A percentile compares a stretch with the other conserved stretches of the same genome.
phyloP scores from a whole-genome alignment of 2,113 vertebrate species.

The Bos javanicus region DNA sequence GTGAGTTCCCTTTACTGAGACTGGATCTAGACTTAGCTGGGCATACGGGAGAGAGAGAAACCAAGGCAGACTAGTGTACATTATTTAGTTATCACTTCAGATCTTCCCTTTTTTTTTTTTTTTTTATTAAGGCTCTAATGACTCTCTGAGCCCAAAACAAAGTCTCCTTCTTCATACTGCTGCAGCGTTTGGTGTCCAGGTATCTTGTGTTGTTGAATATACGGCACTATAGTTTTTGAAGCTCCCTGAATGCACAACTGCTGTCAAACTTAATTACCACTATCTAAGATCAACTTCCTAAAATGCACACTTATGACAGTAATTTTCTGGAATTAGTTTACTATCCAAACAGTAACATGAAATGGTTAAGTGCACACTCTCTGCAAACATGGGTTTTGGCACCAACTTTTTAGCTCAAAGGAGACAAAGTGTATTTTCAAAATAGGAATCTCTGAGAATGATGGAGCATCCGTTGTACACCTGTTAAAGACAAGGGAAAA shows the following conservation, averaged over 20 bases:
- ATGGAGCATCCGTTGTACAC: rapidly evolving
- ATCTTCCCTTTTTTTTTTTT: neutral
- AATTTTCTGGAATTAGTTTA: neutral
- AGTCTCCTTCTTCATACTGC: neutral
- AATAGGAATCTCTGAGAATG: neutral
- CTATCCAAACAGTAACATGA: neutral
- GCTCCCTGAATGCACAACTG: neutral
- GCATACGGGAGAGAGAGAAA: neutral
- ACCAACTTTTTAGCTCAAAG: neutral
- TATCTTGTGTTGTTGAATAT: neutral
- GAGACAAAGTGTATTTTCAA: neutral
- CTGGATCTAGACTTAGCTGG: neutral
- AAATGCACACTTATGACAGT: rapidly evolving
- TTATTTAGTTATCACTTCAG: neutral
- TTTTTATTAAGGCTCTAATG: rapidly evolving
- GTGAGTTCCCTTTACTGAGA: neutral
- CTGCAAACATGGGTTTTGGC: neutral
- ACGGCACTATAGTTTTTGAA: neutral
- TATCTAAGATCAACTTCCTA: neutral
- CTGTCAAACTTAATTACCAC: neutral
- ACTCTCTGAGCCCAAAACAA: neutral
- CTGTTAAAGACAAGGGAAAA: neutral
- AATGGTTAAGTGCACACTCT: neutral
- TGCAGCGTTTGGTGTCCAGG: neutral
- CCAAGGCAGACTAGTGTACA: neutral